Conservation (phyloP, 1,140 invertebrate species). For the Littorina saxatilis region DNA sequence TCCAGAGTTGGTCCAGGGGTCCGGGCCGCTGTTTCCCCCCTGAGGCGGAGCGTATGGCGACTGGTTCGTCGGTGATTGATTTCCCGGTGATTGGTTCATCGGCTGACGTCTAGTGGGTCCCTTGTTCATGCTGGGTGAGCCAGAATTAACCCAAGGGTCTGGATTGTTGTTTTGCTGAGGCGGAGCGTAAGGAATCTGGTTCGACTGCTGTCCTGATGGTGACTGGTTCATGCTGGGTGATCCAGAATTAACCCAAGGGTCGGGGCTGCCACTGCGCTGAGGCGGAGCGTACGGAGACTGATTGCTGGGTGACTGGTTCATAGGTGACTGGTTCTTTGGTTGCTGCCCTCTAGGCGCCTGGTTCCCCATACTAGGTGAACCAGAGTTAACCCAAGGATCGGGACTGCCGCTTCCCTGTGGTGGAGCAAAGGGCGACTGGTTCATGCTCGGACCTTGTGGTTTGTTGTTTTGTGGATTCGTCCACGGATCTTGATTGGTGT, state of each 20-base stretch:
- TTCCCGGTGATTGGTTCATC: too few species aligned
- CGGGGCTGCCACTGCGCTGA: not conserved
- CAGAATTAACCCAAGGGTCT: too few species aligned
- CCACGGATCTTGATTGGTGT: not conserved
- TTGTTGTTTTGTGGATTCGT: not conserved
- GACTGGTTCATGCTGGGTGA: too few species aligned
- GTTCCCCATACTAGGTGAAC: not conserved
- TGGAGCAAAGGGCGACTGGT: not conserved
- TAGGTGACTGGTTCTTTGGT: not conserved
- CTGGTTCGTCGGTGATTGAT: too few species aligned
- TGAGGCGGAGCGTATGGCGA: too few species aligned
- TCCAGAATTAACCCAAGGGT: not conserved
- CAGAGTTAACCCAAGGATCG: not conserved
- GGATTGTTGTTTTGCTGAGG: too few species aligned
- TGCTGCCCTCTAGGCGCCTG: not conserved
- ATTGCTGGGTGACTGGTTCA: not conserved
- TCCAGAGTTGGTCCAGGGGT: not conserved
- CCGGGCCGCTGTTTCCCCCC: not conserved
- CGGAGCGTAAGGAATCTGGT: too few species aligned
- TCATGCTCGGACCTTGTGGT: too few species aligned
- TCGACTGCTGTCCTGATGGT: too few species aligned
- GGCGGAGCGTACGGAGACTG: not conserved
- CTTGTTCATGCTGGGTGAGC: too few species aligned
- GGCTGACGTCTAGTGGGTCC: too few species aligned
- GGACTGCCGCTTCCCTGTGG: not conserved